Base-by-base conservation (phyloP, 2,797 vertebrate species). In the Tragelaphus oryx region DNA sequence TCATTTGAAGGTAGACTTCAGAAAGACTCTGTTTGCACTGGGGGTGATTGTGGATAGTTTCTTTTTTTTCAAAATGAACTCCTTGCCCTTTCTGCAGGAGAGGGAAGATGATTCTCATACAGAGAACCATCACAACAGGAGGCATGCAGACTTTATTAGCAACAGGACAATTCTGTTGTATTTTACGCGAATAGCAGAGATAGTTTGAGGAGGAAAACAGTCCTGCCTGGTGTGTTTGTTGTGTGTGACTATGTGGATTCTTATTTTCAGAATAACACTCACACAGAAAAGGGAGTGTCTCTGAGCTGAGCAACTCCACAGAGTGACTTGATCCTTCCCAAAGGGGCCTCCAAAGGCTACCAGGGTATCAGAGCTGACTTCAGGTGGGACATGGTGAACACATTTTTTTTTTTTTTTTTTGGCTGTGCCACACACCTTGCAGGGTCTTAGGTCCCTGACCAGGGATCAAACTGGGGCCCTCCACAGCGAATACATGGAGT, bases 1-100 rank as follows among this genome's bases (percentile, higher is more conserved):
- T 37, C 52, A 62, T 89, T 94, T 93, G 79, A 81, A 96, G 93
- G 78, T 6, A 82, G 62, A 48, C 83, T 91, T 95, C 18, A 33
- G 80, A 76, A 96, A 55, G 84, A 87, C 41, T 80, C 48, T 44
- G 59, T 93, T 80, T 93, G 90, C 41, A 33, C 41, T 18, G 33
- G 68, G 83, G 18, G n/a, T 22, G 28, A 81, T 6, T 8, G 76
- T 0, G 14, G 83, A 65, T 65, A 22, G 24, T 74, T 74, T 76
- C 71, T 52, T 44, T 71, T 71, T 71, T 44, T 59, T 85, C 4
- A 1, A 28, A 74, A 48, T 54, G 33, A 87, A 75, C 59, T 30
- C 59, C 50, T 71, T 24, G 60, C 37, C 60, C 95, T 83, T 91
- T 50, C 85, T 90, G 17, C 74, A 26, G 12, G 10, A 33, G 41